Evolutionary conservation across 1,140 invertebrate species (phyloP).

Genomic region (Ips typographus): DNA sequence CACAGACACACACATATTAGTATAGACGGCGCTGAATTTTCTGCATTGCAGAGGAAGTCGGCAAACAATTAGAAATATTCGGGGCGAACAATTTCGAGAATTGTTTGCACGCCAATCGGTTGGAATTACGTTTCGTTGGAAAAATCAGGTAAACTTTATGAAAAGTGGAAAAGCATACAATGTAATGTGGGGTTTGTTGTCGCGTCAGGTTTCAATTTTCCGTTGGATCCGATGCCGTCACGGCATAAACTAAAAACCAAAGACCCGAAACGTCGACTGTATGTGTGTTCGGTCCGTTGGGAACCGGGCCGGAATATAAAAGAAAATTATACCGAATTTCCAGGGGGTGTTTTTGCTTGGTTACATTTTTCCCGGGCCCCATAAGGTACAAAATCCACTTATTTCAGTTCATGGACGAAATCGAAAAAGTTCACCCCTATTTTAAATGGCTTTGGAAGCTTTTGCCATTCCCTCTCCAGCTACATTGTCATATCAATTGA

Average conservation of each 20-base stretch:
- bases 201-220: constrained; percentile 7
- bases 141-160: no score
- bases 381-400: no score
- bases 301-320: constrained; percentile 3
- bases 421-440: no score
- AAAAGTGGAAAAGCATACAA: not conserved
- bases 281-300: not conserved
- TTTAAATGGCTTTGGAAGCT: no score
- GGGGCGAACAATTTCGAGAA: no score
- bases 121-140: no score
- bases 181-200: not conserved
- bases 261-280: constrained; percentile 1
- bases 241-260: constrained; percentile 19
- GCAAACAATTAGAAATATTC: no score
- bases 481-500: no score
- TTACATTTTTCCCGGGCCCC: not conserved
- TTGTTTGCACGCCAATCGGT: no score
- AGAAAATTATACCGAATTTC: constrained; percentile 18
- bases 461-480: no score
- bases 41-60: not conserved
- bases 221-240: not conserved
- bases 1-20: no score
- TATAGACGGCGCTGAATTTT: not conserved
- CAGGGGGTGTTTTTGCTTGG: not conserved
- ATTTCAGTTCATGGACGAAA: no score